Evolutionary conservation across 1,140 invertebrate species (phyloP).

Genomic region (Danaus melanippus): DNA sequence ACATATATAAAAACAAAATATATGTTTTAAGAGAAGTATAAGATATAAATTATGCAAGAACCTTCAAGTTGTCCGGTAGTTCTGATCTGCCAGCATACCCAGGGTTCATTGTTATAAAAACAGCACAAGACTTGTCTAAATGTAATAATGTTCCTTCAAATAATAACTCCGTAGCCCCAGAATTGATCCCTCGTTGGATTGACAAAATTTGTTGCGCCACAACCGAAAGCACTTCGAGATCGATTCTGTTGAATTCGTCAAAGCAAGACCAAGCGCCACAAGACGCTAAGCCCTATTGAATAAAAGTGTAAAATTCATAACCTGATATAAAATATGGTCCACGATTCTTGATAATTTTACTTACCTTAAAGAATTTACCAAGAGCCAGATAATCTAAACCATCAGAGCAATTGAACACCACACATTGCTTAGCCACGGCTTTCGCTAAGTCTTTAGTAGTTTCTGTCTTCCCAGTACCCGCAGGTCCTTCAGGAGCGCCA

Average conservation of each 20-base stretch:
- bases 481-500: conserved; percentile 95
- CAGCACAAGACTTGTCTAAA: conserved; percentile 92
- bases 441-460: conserved; percentile 97
- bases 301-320: conserved; percentile 3
- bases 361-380: conserved; percentile 95
- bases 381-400: conserved; percentile 93
- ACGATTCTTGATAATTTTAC: background rate
- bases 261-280: conserved; percentile 98
- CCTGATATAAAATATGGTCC: background rate
- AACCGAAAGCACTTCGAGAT: conserved; percentile 91
- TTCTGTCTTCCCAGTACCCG: conserved; percentile 96
- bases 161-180: conserved; percentile 79
- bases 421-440: conserved; percentile 95
- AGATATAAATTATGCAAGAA: conserved; percentile 29
- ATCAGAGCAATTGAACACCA: conserved; percentile 97
- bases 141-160: conserved; percentile 93
- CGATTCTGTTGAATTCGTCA: conserved; percentile 94
- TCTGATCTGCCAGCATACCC: conserved; percentile 93
- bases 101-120: conserved; percentile 98
- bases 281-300: conserved; percentile 84
- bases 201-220: conserved; percentile 92
- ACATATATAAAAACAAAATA: background rate
- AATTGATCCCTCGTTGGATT: conserved; percentile 84
- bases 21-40: background rate
- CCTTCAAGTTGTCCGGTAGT: conserved; percentile 95